Evolutionary conservation across 2,888 invertebrate species (phyloP).

Genomic region (Furcula furcula): DNA sequence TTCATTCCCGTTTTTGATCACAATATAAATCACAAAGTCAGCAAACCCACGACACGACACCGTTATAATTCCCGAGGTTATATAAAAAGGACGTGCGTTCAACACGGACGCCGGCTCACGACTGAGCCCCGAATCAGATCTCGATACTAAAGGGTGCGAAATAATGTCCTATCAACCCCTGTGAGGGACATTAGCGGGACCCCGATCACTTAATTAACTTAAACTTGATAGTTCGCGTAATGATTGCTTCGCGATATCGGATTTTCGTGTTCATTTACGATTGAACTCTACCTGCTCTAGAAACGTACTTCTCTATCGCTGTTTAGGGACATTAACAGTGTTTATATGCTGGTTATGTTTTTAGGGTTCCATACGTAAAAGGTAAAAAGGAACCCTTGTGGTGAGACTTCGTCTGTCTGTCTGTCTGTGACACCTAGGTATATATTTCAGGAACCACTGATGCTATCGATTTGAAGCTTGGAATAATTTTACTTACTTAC

Average conservation of each 20-base stretch:
- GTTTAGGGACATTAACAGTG: too few relatives aligned
- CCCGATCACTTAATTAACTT: constrained; percentile 36
- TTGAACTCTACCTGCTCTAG: background rate
- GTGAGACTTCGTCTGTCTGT: too few relatives aligned
- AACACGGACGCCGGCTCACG: constrained; percentile 12
- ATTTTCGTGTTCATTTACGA: too few relatives aligned
- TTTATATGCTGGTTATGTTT: too few relatives aligned
- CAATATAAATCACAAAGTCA: constrained; percentile 2
- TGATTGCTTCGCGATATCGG: too few relatives aligned
- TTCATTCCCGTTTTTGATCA: background rate
- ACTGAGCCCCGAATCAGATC: constrained; percentile 24
- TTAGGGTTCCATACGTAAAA: too few relatives aligned
- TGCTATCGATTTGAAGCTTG: too few relatives aligned
- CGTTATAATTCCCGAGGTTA: constrained; percentile 16
- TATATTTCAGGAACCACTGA: too few relatives aligned
- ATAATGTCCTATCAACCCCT: constrained; percentile 32
- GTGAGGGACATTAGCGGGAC: constrained; percentile 32
- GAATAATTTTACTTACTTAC: too few relatives aligned
- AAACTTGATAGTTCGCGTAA: constrained; percentile 25
- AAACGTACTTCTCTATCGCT: too few relatives aligned
- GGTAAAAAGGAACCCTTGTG: too few relatives aligned
- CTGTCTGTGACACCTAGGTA: too few relatives aligned
- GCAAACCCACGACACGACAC: constrained; percentile 22
- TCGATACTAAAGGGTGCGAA: constrained; percentile 34
- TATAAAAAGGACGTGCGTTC: constrained; percentile 21